These are phyloP conservation scores for Bombus ignitus DNA, from an alignment of 1,140 invertebrate genomes.

Conservation along the genomic window DNA sequence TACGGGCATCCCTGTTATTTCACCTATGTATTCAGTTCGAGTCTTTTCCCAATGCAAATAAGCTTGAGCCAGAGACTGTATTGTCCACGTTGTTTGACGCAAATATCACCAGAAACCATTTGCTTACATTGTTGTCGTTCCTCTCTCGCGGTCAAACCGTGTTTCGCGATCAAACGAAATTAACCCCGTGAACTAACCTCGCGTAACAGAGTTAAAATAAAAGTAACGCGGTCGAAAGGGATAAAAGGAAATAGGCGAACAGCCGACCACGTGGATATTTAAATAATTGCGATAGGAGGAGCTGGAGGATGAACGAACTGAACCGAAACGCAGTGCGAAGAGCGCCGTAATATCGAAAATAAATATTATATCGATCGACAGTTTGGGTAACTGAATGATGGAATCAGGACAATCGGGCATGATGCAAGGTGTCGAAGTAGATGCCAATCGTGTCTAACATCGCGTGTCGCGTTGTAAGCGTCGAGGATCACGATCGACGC, in stretches of 20 bases:
- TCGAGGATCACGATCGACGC: slow-evolving; percentile 44
- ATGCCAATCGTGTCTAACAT: slow-evolving; percentile 45
- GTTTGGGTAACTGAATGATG: not conserved
- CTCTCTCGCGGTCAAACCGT: not conserved
- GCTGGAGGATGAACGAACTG: not conserved
- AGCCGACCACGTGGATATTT: not conserved
- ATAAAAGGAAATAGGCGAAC: not conserved
- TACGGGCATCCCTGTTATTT: not conserved
- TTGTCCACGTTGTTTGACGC: not conserved
- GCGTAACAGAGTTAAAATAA: not conserved
- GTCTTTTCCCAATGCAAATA: not conserved
- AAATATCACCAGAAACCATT: not conserved
- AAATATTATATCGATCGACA: not conserved
- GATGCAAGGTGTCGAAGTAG: slow-evolving; percentile 43
- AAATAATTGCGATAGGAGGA: not conserved
- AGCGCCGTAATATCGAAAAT: no score
- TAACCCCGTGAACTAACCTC: not conserved
- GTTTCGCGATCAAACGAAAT: not conserved
- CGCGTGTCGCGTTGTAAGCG: slow-evolving; percentile 46
- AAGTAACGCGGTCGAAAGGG: not conserved
- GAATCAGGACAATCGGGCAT: slow-evolving; percentile 28
- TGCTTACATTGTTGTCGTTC: not conserved
- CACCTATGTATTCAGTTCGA: not conserved
- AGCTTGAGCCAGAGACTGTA: not conserved
- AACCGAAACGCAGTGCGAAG: no score